Conservation (phyloP, 2,888 invertebrate species). For the Muscina levida region DNA sequence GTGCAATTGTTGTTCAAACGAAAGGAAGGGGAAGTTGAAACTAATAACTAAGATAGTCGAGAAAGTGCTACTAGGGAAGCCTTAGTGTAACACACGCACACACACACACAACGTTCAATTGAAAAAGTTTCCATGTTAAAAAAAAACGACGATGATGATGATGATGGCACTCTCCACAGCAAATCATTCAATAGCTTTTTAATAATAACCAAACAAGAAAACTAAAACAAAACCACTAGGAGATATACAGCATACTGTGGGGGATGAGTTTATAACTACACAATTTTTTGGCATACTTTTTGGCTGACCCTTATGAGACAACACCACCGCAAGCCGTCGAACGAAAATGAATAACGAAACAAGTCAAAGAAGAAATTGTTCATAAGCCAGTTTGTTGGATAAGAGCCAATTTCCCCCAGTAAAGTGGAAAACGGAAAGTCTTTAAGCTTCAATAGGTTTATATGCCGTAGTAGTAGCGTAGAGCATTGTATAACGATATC, state of each 20-base stretch:
- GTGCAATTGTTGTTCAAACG: too few relatives aligned
- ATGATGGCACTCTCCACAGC: neutral
- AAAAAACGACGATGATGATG: neutral
- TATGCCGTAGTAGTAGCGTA: neutral
- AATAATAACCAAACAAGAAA: conserved; percentile 13
- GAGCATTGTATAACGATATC: neutral
- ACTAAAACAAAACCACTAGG: neutral
- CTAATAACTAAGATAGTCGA: neutral
- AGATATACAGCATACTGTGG: neutral
- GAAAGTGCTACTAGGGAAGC: neutral
- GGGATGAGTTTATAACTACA: neutral
- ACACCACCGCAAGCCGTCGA: too few relatives aligned
- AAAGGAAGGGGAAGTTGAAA: neutral
- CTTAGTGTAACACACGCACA: neutral
- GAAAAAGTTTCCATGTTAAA: conserved; percentile 14
- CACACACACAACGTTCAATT: neutral
- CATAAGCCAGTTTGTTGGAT: too few relatives aligned
- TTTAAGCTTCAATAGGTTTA: neutral
- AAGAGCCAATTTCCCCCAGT: too few relatives aligned
- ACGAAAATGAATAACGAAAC: too few relatives aligned
- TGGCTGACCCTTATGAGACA: neutral
- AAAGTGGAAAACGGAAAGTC: too few relatives aligned
- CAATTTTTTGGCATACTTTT: neutral
- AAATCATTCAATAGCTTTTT: neutral
- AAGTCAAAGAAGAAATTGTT: too few relatives aligned